Conservation (phyloP, 2,888 invertebrate genomes). For the Heliconius ethilla region DNA sequence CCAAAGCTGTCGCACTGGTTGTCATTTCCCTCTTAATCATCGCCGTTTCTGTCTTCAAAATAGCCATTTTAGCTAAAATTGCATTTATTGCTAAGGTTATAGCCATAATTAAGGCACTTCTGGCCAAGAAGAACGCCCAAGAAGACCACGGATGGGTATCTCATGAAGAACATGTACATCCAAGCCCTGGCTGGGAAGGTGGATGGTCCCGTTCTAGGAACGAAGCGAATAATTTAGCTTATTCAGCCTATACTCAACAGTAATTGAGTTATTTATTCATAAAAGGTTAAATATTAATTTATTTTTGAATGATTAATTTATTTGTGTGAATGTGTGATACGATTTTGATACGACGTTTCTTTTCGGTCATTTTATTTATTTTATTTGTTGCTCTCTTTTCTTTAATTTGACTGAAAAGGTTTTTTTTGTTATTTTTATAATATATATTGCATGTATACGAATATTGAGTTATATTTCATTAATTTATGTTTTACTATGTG, state of each 20-base stretch:
- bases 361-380: conserved; percentile 65
- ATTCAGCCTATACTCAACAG: conserved; percentile 67
- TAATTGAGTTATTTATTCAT: conserved; percentile 53
- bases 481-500: conserved; percentile 39
- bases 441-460: conserved; percentile 30
- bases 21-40: conserved; percentile 85
- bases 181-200: conserved; percentile 62
- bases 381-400: conserved; percentile 42
- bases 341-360: conserved; percentile 52
- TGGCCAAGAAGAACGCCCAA: conserved; percentile 68
- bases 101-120: conserved; percentile 65
- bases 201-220: conserved; percentile 74
- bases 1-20: conserved; percentile 85
- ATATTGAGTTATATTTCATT: conserved; percentile 22
- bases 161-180: conserved; percentile 58
- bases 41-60: conserved; percentile 86
- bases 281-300: conserved; percentile 46
- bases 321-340: conserved; percentile 54
- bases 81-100: conserved; percentile 82
- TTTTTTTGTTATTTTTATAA: conserved; percentile 43
- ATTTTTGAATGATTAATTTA: conserved; percentile 56
- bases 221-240: conserved; percentile 70
- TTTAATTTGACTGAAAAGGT: conserved; percentile 71
- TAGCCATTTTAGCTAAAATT: conserved; percentile 88
- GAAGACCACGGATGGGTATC: conserved; percentile 62